Conservation (phyloP, 2,113 vertebrate species). For the Carassius gibelio region DNA sequence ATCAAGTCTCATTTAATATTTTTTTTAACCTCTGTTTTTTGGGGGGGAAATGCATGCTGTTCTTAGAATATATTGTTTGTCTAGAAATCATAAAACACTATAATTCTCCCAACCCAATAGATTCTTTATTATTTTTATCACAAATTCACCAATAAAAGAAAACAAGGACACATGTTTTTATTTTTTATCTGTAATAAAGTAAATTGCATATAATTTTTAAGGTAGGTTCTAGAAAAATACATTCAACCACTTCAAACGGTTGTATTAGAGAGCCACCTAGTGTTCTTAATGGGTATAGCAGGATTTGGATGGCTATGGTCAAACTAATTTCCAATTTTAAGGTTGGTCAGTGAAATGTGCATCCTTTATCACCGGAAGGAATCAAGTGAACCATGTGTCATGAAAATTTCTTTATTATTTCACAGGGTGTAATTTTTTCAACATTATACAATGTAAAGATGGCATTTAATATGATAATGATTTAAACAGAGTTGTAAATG, state of each 20-base stretch:
- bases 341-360: neutral
- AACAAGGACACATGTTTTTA: neutral
- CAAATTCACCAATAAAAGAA: neutral
- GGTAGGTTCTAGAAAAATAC: neutral
- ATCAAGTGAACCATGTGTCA: neutral
- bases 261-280: conserved; percentile 46
- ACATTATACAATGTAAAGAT: neutral
- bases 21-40: neutral
- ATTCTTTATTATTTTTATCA: neutral
- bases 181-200: neutral
- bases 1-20: neutral
- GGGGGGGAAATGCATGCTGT: neutral
- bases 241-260: neutral
- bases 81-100: neutral
- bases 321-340: neutral
- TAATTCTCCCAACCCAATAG: neutral
- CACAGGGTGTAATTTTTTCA: neutral
- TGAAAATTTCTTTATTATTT: neutral
- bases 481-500: neutral
- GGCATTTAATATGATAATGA: neutral
- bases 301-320: neutral
- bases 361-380: neutral
- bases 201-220: neutral
- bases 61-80: neutral
- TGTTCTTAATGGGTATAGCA: neutral